Evolutionary conservation across 2,113 vertebrate genomes (phyloP).

Genomic region (Anoplopoma fimbria): DNA sequence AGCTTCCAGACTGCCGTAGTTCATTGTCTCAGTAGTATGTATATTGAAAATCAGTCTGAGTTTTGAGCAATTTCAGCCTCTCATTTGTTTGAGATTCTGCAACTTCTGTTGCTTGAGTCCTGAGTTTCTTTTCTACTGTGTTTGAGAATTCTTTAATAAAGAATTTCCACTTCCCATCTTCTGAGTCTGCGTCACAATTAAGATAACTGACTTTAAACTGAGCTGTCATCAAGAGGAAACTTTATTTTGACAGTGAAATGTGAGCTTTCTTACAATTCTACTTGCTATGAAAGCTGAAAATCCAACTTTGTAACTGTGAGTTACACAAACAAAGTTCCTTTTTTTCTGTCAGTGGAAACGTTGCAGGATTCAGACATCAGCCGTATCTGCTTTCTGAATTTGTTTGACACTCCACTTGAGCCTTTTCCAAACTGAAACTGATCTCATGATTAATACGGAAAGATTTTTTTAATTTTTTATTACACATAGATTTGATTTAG

Average conservation of each 20-base stretch:
- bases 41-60: too few relatives aligned
- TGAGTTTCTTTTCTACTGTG: too few relatives aligned
- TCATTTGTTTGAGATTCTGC: too few relatives aligned
- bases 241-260: background rate
- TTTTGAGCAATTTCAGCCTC: too few relatives aligned
- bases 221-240: background rate
- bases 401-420: background rate
- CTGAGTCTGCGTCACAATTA: too few relatives aligned
- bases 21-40: too few relatives aligned
- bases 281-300: too few relatives aligned
- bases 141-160: too few relatives aligned
- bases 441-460: constrained; percentile 15
- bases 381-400: background rate
- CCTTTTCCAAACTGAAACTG: background rate
- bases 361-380: background rate
- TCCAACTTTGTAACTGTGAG: constrained; percentile 2
- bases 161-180: too few relatives aligned
- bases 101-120: too few relatives aligned
- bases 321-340: background rate
- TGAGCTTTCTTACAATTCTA: background rate
- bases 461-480: constrained; percentile 9
- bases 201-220: background rate
- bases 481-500: constrained; percentile 7
- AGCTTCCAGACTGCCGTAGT: too few relatives aligned
- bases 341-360: background rate